Evolutionary conservation across 2,888 invertebrate genomes (phyloP), one percentile per base, ranked within the genome.

Genomic region (Ophion ventricosus): DNA sequence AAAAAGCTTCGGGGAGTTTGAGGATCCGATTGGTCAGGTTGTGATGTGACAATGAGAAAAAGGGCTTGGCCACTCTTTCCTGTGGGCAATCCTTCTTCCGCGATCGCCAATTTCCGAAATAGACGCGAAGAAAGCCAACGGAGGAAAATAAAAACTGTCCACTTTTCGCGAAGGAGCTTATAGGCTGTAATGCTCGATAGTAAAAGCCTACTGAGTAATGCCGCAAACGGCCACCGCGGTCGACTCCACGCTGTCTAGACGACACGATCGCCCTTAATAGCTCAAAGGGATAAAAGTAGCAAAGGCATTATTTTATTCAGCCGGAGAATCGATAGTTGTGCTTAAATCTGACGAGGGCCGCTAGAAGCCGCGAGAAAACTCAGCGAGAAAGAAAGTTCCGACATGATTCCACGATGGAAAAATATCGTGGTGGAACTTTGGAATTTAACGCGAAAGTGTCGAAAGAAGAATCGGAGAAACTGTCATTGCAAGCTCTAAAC

Each of bases 271-370:
- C 54, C 56, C 29, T 25, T 63, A 54, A 49, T 63, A 61, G 25
- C 49, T 54, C 72, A 8, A 57, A 67, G 56, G 56, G 54, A 70
- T 61, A 63, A 59, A 80, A 83, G 70, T 81, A 61, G 80, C 84
- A 77, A 83, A 79, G 79, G 54, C 56, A 1, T 35, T 69, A 4
- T 56, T 40, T n/a, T 54, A 23, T 67, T 67, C 61, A 78, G 59
- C 77, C 82, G 61, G 85, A 84, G 81, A 80, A 81, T 82, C 82
- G 80, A 84, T 84, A 80, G 80, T 78, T 64, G 43, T n/a, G 56
- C 8, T 69, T 69, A 80, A 64, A 74, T 69, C 23, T 59, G 29
- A 8, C 3, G 54, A 35, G 8, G 35, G 35, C 35, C 8, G 35
- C 35, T 5, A 35, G 35, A 35, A 35, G 35, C 5, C 35, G 35